Percentiles rank a stretch among this genome's conserved stretches.
These are phyloP conservation scores for Willisornis vidua DNA, from an alignment of 2,113 vertebrate genomes.

Conservation along the genomic window DNA sequence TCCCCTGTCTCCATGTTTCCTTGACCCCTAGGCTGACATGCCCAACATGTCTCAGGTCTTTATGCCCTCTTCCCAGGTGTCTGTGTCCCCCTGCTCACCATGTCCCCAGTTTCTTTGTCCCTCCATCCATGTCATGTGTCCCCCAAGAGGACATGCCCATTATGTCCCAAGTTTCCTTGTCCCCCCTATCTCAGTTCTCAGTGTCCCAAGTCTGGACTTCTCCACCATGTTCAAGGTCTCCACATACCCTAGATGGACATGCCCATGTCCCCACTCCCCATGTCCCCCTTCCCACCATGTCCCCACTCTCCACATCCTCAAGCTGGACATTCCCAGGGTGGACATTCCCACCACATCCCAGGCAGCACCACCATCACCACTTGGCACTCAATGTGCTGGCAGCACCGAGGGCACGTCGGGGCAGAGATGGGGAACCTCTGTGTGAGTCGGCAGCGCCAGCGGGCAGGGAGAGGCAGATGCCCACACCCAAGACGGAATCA, in stretches of 20 bases:
- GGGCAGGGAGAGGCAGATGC: constrained; percentile 47
- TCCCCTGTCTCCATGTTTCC: not conserved
- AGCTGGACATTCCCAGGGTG: not conserved
- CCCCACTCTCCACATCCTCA: too few species aligned
- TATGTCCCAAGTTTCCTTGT: not conserved
- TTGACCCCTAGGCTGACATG: not conserved
- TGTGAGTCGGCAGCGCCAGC: not conserved
- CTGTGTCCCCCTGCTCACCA: not conserved
- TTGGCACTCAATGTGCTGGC: not conserved
- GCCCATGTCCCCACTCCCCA: not conserved
- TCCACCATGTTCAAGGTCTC: not conserved
- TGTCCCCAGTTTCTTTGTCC: not conserved
- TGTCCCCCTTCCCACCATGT: accelerated
- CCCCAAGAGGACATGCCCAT: not conserved
- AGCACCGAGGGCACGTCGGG: not conserved
- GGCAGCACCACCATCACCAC: not conserved
- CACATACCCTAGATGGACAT: not conserved
- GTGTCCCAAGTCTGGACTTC: not conserved
- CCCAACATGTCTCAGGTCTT: not conserved
- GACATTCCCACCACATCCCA: not conserved
- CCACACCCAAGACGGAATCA: not conserved
- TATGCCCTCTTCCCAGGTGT: not conserved
- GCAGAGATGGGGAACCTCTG: not conserved
- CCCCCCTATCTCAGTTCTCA: not conserved
- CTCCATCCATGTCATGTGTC: not conserved